Percentiles rank a stretch among this genome's conserved stretches.
phyloP scores from a whole-genome alignment of 2,797 vertebrate species.

The Merluccius polli region DNA sequence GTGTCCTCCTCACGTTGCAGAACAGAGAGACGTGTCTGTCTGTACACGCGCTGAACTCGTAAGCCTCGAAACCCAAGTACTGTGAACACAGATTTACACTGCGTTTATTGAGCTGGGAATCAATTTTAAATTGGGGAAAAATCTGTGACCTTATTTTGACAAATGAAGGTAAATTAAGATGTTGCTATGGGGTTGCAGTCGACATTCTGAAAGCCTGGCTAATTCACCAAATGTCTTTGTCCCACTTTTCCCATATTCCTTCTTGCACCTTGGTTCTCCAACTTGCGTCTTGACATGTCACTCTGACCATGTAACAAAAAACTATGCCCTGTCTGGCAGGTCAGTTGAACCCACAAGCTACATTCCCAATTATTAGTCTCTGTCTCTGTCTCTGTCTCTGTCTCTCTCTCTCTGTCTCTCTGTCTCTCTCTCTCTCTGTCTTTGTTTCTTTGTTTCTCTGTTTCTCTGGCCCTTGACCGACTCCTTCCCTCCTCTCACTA shows the following conservation, averaged over 20 bases:
- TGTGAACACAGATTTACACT: not conserved
- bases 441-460: too few relatives aligned
- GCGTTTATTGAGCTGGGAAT: not conserved
- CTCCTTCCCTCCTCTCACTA: not conserved
- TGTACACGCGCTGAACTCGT: constrained; percentile 14
- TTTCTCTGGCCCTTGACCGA: too few relatives aligned
- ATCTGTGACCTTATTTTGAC: not conserved
- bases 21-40: constrained; percentile 9
- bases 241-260: too few relatives aligned
- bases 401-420: too few relatives aligned
- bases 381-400: too few relatives aligned
- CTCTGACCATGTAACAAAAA: not conserved
- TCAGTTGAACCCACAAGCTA: not conserved
- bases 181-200: too few relatives aligned
- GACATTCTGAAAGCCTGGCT: too few relatives aligned
- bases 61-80: not conserved
- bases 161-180: not conserved
- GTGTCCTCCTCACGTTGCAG: not conserved
- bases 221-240: too few relatives aligned
- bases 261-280: not conserved
- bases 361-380: too few relatives aligned
- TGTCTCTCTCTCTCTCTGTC: too few relatives aligned
- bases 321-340: not conserved
- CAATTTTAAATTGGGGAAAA: not conserved
- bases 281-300: not conserved